phyloP scores from a whole-genome alignment of 2,797 vertebrate genomes.

The Cryptoblepharus egeriae region DNA sequence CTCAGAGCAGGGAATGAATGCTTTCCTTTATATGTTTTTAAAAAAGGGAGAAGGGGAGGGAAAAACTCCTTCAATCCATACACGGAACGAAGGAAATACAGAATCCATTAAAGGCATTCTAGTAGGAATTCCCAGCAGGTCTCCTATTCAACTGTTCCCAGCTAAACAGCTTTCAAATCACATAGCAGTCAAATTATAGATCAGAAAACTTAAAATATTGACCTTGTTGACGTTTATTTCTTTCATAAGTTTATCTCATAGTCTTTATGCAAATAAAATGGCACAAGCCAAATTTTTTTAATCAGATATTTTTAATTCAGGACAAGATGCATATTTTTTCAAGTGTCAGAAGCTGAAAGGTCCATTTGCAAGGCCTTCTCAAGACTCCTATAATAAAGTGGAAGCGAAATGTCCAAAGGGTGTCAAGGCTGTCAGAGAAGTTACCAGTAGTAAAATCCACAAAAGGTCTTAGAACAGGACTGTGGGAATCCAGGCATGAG shows the following conservation, averaged over 20 bases:
- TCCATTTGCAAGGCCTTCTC: background rate
- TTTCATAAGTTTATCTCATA: constrained; percentile 45
- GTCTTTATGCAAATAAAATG: constrained; percentile 19
- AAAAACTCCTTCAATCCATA: constrained; percentile 2
- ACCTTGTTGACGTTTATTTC: constrained; percentile 52
- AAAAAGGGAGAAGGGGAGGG: constrained; percentile 24
- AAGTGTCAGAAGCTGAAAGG: background rate
- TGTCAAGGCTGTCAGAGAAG: background rate
- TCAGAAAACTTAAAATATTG: constrained; percentile 61
- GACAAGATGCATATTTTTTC: background rate
- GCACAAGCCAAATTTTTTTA: background rate
- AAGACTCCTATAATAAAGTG: background rate
- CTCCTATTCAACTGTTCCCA: constrained; percentile 49
- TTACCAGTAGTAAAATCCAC: background rate
- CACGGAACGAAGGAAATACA: constrained; percentile 46
- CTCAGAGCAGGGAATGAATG: constrained; percentile 48
- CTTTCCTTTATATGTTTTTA: constrained; percentile 50
- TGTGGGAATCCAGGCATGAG: too few species aligned
- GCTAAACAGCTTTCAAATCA: constrained; percentile 45
- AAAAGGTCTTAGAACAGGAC: too few species aligned
- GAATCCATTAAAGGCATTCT: constrained; percentile 63
- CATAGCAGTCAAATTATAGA: constrained; percentile 55
- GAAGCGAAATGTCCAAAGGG: background rate
- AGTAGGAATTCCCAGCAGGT: constrained; percentile 48
- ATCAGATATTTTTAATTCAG: background rate